phyloP scores from a whole-genome alignment of 53 echinoderm and acorn worm genomes.

The Actinopyga echinites region DNA sequence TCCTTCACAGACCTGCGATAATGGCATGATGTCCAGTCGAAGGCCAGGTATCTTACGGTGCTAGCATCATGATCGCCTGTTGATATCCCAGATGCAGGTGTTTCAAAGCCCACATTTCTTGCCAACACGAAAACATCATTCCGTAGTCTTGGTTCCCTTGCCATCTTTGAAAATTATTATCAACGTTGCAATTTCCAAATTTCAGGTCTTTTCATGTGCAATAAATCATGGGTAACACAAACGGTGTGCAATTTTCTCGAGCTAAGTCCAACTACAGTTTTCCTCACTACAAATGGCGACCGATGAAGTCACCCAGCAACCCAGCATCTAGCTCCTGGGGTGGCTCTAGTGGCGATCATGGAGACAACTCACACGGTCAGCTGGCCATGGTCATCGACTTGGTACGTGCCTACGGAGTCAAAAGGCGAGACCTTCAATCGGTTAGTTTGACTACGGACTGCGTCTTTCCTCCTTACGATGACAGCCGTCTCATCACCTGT shows the following conservation, averaged over 20 bases:
- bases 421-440: constrained; percentile 61
- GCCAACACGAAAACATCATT: no score
- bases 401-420: constrained; percentile 60
- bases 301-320: constrained; percentile 28
- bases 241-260: constrained; percentile 34
- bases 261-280: constrained; percentile 45
- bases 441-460: constrained; percentile 89
- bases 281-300: constrained; percentile 45
- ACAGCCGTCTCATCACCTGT: constrained; percentile 84
- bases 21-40: no score
- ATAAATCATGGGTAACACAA: constrained; percentile 38
- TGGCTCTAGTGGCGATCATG: background rate
- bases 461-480: constrained; percentile 90
- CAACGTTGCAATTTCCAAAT: no score
- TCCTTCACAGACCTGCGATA: no score
- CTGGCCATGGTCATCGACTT: constrained; percentile 84
- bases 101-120: no score
- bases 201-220: no score
- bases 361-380: constrained; percentile 68
- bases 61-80: no score
- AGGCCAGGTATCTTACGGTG: no score
- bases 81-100: no score
- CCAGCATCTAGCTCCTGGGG: constrained; percentile 4
- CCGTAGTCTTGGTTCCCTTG: background rate
- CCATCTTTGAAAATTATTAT: background rate